These are phyloP conservation scores for Sebastolobus altivelis DNA, from an alignment of 2,797 vertebrate species.

Conservation along the genomic window DNA sequence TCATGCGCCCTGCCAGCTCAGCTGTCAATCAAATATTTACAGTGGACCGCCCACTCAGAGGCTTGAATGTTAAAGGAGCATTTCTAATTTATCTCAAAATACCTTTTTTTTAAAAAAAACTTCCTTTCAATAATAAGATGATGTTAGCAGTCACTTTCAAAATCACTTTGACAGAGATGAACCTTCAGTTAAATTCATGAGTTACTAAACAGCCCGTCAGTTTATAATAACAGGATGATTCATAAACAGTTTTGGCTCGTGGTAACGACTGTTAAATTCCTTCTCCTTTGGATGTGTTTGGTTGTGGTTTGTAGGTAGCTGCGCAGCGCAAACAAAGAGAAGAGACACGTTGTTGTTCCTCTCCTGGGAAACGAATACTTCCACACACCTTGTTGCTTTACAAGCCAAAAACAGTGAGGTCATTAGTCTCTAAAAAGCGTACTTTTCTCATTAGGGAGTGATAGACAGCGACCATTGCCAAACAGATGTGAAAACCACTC, in stretches of 20 bases:
- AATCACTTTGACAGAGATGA: slow-evolving; percentile 5
- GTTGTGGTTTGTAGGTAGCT: slow-evolving; percentile 59
- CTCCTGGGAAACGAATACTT: slow-evolving; percentile 51
- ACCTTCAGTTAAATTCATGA: not conserved
- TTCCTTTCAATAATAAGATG: not conserved
- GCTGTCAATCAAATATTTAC: slow-evolving; percentile 24
- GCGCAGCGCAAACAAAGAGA: slow-evolving; percentile 35
- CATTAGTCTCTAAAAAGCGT: slow-evolving; percentile 69
- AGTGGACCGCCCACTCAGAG: not conserved
- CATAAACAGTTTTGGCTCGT: slow-evolving; percentile 25
- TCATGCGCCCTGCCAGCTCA: slow-evolving; percentile 12
- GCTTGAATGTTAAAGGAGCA: not conserved
- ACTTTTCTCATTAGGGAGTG: slow-evolving; percentile 70
- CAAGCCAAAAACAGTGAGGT: slow-evolving; percentile 63
- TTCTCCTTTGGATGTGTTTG: slow-evolving; percentile 22
- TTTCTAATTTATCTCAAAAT: not conserved
- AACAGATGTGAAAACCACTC: slow-evolving; percentile 78
- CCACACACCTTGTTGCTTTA: slow-evolving; percentile 67
- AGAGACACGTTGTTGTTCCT: slow-evolving; percentile 46
- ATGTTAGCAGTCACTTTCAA: not conserved
- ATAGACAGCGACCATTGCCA: slow-evolving; percentile 72
- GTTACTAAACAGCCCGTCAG: slow-evolving; percentile 26
- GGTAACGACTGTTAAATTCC: slow-evolving; percentile 14
- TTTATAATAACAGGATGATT: slow-evolving; percentile 31
- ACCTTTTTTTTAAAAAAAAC: not conserved